A percentile compares a stretch with the other conserved stretches of the same genome.
These are phyloP conservation scores for Rallus limicola DNA, from an alignment of 2,113 vertebrate genomes.

Conservation along the genomic window DNA sequence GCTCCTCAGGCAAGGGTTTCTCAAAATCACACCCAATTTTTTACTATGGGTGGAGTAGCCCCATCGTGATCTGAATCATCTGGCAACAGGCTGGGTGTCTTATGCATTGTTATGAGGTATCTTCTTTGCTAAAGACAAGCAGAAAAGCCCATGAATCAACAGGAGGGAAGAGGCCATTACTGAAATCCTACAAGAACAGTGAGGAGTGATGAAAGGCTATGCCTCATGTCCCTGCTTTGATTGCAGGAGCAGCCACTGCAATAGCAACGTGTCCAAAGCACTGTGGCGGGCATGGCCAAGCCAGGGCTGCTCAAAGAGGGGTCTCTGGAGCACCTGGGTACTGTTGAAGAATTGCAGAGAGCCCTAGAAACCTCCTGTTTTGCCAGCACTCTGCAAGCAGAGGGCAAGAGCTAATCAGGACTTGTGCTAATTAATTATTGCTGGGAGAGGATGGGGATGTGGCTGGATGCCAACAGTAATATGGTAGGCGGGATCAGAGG, in stretches of 20 bases:
- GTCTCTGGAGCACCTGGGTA: not conserved
- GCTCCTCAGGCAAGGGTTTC: not conserved
- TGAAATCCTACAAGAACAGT: not conserved
- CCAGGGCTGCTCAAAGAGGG: not conserved
- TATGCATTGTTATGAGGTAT: not conserved
- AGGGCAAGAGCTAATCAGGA: constrained; percentile 46
- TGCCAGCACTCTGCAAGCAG: not conserved
- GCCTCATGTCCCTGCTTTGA: not conserved
- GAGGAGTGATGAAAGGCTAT: not conserved
- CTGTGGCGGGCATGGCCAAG: fast-evolving
- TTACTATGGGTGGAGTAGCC: constrained; percentile 40
- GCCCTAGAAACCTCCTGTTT: constrained; percentile 25
- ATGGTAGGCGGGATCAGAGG: constrained; percentile 8
- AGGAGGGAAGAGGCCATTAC: not conserved
- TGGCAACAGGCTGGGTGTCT: not conserved
- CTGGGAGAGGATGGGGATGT: constrained; percentile 53
- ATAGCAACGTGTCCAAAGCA: not conserved
- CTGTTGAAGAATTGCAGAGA: not conserved
- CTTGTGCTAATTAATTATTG: constrained; percentile 21
- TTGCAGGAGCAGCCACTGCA: not conserved
- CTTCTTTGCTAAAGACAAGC: not conserved
- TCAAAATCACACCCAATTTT: not conserved
- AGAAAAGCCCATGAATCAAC: not conserved
- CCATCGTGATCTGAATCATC: constrained; percentile 13
- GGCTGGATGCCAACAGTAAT: constrained; percentile 38